These are phyloP conservation scores for Plebejus argus DNA, from an alignment of 2,888 invertebrate genomes.

Conservation along the genomic window DNA sequence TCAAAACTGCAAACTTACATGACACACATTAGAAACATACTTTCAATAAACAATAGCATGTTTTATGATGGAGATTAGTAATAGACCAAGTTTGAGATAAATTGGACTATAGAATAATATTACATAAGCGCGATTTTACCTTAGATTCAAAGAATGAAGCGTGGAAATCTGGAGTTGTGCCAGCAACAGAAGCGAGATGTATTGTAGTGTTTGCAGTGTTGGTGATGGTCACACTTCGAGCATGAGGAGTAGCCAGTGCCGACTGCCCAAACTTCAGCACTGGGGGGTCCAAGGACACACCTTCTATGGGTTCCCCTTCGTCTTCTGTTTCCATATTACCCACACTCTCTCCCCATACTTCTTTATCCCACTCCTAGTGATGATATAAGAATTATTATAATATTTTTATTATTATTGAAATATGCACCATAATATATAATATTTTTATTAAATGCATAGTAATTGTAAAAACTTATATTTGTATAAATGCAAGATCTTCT, in stretches of 20 bases:
- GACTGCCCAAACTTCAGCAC: slow-evolving; percentile 80
- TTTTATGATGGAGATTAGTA: background rate
- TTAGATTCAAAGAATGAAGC: slow-evolving; percentile 98
- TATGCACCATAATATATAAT: too few relatives aligned
- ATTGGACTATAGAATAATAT: background rate
- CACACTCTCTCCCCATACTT: slow-evolving; percentile 42
- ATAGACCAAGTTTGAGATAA: background rate
- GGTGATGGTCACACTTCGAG: slow-evolving; percentile 91
- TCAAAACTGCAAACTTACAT: background rate
- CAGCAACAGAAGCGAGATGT: slow-evolving; percentile 96
- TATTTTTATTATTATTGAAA: background rate
- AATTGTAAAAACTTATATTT: too few relatives aligned
- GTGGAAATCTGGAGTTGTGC: slow-evolving; percentile 96
- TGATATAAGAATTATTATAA: background rate
- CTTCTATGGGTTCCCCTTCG: slow-evolving; percentile 48
- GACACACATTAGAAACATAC: background rate
- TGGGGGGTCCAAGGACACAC: slow-evolving; percentile 70
- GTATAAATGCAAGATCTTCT: too few relatives aligned
- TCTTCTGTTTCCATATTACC: slow-evolving; percentile 44
- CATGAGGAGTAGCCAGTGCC: slow-evolving; percentile 92
- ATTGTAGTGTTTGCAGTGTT: slow-evolving; percentile 95
- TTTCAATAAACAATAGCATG: background rate
- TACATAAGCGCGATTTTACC: slow-evolving; percentile 70
- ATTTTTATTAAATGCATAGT: too few relatives aligned
- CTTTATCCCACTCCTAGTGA: slow-evolving; percentile 64